phyloP scores from a whole-genome alignment of 2,797 vertebrate genomes.

The Urosaurus nigricauda region DNA sequence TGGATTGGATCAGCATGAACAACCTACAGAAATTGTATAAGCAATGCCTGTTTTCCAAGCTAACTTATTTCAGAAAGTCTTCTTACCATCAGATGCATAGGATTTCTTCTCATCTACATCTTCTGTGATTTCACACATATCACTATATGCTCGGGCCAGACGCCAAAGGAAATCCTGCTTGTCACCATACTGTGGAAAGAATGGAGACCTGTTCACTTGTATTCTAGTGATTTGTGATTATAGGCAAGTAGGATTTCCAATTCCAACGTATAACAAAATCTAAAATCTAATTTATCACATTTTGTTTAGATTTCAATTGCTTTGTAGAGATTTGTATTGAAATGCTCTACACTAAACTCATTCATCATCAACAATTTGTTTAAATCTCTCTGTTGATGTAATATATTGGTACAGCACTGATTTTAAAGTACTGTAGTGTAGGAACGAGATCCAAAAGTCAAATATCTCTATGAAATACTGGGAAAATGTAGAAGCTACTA shows the following conservation, averaged over 20 bases:
- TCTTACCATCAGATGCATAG: slow-evolving; percentile 80
- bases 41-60: not conserved
- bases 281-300: not conserved
- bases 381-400: not conserved
- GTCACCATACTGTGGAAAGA: slow-evolving; percentile 81
- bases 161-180: slow-evolving; percentile 91
- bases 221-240: not conserved
- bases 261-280: accelerated
- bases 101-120: slow-evolving; percentile 82
- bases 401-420: not conserved
- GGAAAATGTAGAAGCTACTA: not conserved
- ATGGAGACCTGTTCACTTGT: accelerated
- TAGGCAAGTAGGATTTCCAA: accelerated
- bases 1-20: not conserved
- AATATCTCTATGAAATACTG: not conserved
- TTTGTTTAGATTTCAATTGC: not conserved
- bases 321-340: not conserved
- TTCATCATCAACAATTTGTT: not conserved
- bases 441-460: not conserved
- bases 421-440: not conserved
- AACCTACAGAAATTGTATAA: not conserved
- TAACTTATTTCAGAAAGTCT: accelerated
- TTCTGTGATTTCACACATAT: slow-evolving; percentile 84
- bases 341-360: not conserved
- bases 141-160: slow-evolving; percentile 90